Conservation (phyloP, 2,888 invertebrate species). For the Oligia latruncula region DNA sequence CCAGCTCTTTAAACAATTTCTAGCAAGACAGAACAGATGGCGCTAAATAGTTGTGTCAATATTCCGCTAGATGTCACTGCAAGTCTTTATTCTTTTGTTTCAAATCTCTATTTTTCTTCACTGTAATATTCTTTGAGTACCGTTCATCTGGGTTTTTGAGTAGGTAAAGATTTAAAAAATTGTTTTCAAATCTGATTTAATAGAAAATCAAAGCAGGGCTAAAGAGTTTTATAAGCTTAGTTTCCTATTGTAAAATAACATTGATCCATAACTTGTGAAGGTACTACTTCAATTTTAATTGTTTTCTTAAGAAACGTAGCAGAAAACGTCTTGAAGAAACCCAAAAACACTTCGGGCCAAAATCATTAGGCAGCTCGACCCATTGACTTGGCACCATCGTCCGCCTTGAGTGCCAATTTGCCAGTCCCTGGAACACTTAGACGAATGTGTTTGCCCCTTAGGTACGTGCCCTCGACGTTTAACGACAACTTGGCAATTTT, state of each 20-base stretch:
- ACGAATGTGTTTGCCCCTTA: conserved; percentile 82
- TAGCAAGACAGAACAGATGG: conserved; percentile 33
- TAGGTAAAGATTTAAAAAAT: too few species aligned
- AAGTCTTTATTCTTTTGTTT: conserved; percentile 9
- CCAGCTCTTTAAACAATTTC: conserved; percentile 15
- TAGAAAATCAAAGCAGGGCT: not conserved
- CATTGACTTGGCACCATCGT: conserved; percentile 67
- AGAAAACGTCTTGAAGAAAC: conserved; percentile 25
- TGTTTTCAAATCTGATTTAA: not conserved
- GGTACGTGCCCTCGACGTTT: conserved; percentile 63
- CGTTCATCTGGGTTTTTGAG: not conserved
- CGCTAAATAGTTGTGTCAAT: conserved; percentile 14
- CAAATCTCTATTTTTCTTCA: not conserved
- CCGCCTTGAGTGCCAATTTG: conserved; percentile 85
- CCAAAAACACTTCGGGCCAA: conserved; percentile 65
- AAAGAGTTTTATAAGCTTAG: not conserved
- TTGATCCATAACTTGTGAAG: not conserved
- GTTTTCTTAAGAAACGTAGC: not conserved
- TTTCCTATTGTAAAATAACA: not conserved
- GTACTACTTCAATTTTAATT: not conserved
- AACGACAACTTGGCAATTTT: conserved; percentile 81
- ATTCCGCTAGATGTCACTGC: conserved; percentile 56
- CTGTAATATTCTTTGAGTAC: not conserved
- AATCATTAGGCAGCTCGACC: conserved; percentile 72
- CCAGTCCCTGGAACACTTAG: conserved; percentile 81